phyloP scores from a whole-genome alignment of 1,140 invertebrate genomes.

The Bombus haemorrhoidalis region DNA sequence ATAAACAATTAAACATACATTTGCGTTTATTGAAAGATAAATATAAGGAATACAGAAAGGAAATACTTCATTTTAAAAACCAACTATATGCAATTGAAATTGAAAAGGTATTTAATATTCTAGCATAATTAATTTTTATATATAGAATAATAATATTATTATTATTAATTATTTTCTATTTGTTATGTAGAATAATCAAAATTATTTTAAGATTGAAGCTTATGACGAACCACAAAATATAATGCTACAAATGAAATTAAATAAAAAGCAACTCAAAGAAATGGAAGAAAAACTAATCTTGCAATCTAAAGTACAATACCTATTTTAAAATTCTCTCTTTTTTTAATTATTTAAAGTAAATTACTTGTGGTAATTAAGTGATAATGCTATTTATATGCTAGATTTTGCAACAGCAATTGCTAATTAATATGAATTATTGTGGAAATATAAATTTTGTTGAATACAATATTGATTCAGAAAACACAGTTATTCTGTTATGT shows the following conservation, averaged over 20 bases:
- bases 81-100: conserved; percentile 13
- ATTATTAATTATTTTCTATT: neutral
- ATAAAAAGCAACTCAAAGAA: conserved; percentile 6
- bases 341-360: neutral
- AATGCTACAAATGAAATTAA: conserved; percentile 9
- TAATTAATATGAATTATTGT: conserved; percentile 39
- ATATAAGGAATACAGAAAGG: conserved; percentile 8
- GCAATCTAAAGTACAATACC: conserved; percentile 37
- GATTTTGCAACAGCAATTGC: conserved; percentile 49
- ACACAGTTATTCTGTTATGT: conserved; percentile 42
- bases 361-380: neutral
- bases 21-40: conserved; percentile 20
- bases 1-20: conserved; percentile 43
- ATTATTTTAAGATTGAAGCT: neutral
- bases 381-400: conserved; percentile 17
- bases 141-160: neutral
- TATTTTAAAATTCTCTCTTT: neutral
- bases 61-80: conserved; percentile 3
- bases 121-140: neutral
- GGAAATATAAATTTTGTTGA: conserved; percentile 54
- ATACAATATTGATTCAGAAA: conserved; percentile 22
- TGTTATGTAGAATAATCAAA: neutral
- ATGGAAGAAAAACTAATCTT: conserved; percentile 16
- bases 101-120: neutral
- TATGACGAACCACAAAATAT: neutral